Base-by-base conservation (phyloP, 2,888 invertebrate genomes). In the Itoplectis maculator region DNA sequence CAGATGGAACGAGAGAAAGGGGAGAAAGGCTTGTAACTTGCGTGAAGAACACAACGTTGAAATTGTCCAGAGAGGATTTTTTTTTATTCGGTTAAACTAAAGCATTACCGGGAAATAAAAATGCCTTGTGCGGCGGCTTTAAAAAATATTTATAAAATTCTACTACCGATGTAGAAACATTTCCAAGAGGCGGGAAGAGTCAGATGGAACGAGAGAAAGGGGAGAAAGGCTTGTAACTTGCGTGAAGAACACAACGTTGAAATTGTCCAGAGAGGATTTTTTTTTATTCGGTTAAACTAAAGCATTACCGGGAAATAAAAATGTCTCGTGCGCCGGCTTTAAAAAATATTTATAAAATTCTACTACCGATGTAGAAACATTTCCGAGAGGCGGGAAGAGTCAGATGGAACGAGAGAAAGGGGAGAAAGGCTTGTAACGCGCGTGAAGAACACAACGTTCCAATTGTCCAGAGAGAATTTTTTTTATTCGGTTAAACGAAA, bases 61-160 rank as follows among this genome's bases (percentile, higher is more conserved):
- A 29, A 54, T 54, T 23, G 54, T 54, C 54, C 20, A 7, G 15
- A 49, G n/a, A n/a, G n/a, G n/a, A n/a, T n/a, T n/a, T n/a, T n/a
- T n/a, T n/a, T n/a, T n/a, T n/a, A n/a, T 18, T 15, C 15, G 3
- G 18, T 18, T 18, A 49, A 15, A 47, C 4, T 13, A 4, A 1
- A n/a, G 47, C 15, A n/a, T n/a, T n/a, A n/a, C n/a, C n/a, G n/a
- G n/a, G n/a, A n/a, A n/a, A n/a, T n/a, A n/a, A n/a, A n/a, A n/a
- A n/a, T n/a, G n/a, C n/a, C n/a, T n/a, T n/a, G n/a, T n/a, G n/a
- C n/a, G n/a, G n/a, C n/a, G n/a, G n/a, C n/a, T n/a, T n/a, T n/a
- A n/a, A n/a, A n/a, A n/a, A n/a, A n/a, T n/a, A n/a, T n/a, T n/a
- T n/a, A n/a, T n/a, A 54, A 54, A 54, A 54, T 4, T 15, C 6